Evolutionary conservation across 2,888 invertebrate genomes (phyloP).

Genomic region (Drosophila putrida): DNA sequence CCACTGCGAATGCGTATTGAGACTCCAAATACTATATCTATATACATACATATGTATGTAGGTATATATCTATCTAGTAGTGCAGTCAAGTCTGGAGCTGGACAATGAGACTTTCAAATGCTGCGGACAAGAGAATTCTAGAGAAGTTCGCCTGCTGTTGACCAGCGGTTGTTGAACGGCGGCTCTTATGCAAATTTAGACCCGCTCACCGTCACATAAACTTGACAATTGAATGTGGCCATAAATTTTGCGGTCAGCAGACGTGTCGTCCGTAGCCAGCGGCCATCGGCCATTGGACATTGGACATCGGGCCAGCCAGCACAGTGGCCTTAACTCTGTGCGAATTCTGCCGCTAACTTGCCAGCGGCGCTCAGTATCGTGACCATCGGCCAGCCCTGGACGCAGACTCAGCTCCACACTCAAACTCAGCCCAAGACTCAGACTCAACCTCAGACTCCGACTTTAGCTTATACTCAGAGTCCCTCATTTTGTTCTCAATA

Average conservation of each 20-base stretch:
- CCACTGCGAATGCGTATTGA: constrained; percentile 17
- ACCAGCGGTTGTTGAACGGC: constrained; percentile 40
- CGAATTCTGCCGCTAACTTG: constrained; percentile 66
- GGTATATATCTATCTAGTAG: background rate
- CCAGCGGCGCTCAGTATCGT: constrained; percentile 74
- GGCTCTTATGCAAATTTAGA: constrained; percentile 73
- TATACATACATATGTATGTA: constrained; percentile 5
- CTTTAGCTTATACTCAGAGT: background rate
- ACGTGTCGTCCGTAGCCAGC: constrained; percentile 46
- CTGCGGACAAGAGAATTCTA: constrained; percentile 56
- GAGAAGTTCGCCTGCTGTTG: constrained; percentile 55
- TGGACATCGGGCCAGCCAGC: constrained; percentile 24
- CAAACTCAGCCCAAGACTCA: too few species aligned
- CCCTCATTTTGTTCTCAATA: constrained; percentile 29
- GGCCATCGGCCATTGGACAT: constrained; percentile 10
- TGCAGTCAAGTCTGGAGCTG: background rate
- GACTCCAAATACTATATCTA: background rate
- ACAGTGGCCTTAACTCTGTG: constrained; percentile 65
- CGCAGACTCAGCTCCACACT: background rate
- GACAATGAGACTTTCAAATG: constrained; percentile 71
- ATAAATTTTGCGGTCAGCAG: constrained; percentile 79
- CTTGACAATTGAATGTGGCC: constrained; percentile 84
- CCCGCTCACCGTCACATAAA: constrained; percentile 71
- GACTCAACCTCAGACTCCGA: too few species aligned
- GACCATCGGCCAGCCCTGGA: constrained; percentile 48